Percentiles rank a stretch among this genome's conserved stretches.
These are phyloP conservation scores for Drosophila lacertosa DNA, from an alignment of 1,140 invertebrate species.

Conservation along the genomic window DNA sequence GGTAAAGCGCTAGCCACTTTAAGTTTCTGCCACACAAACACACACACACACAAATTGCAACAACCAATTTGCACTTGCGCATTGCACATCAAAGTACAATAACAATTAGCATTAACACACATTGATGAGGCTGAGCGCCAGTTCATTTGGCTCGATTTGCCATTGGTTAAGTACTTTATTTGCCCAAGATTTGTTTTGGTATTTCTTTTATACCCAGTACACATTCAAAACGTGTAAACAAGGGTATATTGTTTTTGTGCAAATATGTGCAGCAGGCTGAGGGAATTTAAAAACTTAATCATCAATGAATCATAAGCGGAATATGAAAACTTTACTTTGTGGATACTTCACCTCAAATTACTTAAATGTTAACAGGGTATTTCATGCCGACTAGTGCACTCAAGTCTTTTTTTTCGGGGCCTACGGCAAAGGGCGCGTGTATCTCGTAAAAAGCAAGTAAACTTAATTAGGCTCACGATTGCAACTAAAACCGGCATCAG, in stretches of 20 bases:
- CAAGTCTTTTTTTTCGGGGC: no score
- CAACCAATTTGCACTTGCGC: background rate
- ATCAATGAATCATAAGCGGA: no score
- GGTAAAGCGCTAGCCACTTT: constrained; percentile 62
- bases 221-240: no score
- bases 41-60: background rate
- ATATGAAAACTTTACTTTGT: no score
- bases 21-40: constrained; percentile 9
- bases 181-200: constrained; percentile 42
- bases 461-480: constrained; percentile 67
- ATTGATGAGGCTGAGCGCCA: constrained; percentile 14
- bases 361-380: no score
- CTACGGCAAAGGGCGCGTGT: constrained; percentile 9
- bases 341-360: no score
- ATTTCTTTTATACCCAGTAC: background rate
- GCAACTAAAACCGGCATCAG: constrained; percentile 23
- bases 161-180: constrained; percentile 50
- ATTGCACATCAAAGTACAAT: constrained; percentile 58
- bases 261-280: no score
- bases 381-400: no score
- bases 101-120: constrained; percentile 75
- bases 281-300: no score
- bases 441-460: constrained; percentile 57
- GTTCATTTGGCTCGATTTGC: constrained; percentile 19
- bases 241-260: no score